phyloP scores from a whole-genome alignment of 2,888 invertebrate genomes.

The Mystacides longicornis region DNA sequence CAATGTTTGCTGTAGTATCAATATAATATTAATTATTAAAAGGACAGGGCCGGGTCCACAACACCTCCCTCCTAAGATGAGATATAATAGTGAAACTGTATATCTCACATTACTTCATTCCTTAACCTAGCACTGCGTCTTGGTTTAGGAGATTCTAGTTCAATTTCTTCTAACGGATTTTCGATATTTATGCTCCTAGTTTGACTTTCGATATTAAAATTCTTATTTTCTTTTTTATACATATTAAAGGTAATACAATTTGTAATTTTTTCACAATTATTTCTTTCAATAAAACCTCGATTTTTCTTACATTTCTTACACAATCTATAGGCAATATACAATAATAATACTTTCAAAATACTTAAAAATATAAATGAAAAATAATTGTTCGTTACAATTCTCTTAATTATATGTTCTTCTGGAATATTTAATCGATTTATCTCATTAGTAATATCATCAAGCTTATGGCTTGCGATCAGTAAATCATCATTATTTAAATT shows the following conservation, averaged over 20 bases:
- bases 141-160: not conserved
- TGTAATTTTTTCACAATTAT: not conserved
- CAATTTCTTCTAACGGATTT: too few species aligned
- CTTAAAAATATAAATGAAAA: not conserved
- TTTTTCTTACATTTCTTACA: not conserved
- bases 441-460: not conserved
- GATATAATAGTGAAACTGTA: not conserved
- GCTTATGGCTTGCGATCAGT: not conserved
- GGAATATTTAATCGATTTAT: too few species aligned
- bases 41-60: not conserved
- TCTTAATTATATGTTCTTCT: not conserved
- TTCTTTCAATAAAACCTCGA: not conserved
- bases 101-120: not conserved
- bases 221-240: not conserved
- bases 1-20: too few species aligned
- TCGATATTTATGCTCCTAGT: not conserved
- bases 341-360: not conserved
- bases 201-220: not conserved
- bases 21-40: too few species aligned
- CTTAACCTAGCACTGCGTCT: not conserved
- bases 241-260: not conserved
- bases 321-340: not conserved
- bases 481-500: constrained; percentile 1
- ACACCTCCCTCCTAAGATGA: not conserved
- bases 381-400: not conserved